These are phyloP conservation scores for Argyrosomus japonicus DNA, from an alignment of 2,113 vertebrate genomes.

Conservation along the genomic window DNA sequence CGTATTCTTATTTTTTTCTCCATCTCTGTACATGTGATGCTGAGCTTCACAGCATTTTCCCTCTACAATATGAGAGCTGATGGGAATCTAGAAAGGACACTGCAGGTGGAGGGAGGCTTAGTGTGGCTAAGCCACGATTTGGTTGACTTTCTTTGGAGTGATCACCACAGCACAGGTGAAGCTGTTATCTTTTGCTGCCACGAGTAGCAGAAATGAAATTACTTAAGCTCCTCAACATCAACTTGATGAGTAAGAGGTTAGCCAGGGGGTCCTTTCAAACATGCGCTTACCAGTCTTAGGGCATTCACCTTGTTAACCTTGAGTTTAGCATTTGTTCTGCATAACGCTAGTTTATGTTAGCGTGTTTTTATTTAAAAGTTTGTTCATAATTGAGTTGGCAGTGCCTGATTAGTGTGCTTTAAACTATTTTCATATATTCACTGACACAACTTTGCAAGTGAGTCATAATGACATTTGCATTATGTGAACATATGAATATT, in stretches of 20 bases:
- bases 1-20: too few species aligned
- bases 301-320: slow-evolving; percentile 43
- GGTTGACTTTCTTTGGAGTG: slow-evolving; percentile 71
- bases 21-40: slow-evolving; percentile 36
- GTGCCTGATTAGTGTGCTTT: slow-evolving; percentile 40
- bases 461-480: slow-evolving; percentile 54
- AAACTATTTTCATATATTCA: slow-evolving; percentile 55
- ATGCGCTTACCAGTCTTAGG: background rate
- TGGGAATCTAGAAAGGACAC: slow-evolving; percentile 67
- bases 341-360: background rate
- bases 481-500: slow-evolving; percentile 68
- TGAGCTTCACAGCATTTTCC: slow-evolving; percentile 59
- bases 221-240: slow-evolving; percentile 66
- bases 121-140: slow-evolving; percentile 66
- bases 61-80: slow-evolving; percentile 53
- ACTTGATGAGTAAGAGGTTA: slow-evolving; percentile 66
- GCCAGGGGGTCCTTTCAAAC: slow-evolving; percentile 43
- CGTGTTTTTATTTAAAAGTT: background rate
- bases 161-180: slow-evolving; percentile 64
- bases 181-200: slow-evolving; percentile 72
- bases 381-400: slow-evolving; percentile 46
- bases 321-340: slow-evolving; percentile 26
- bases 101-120: slow-evolving; percentile 69
- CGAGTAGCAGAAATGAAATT: slow-evolving; percentile 67
- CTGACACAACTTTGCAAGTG: slow-evolving; percentile 47